A percentile compares a stretch with the other conserved stretches of the same genome.
phyloP scores from a whole-genome alignment of 2,113 vertebrate genomes.

The Isurus oxyrinchus region DNA sequence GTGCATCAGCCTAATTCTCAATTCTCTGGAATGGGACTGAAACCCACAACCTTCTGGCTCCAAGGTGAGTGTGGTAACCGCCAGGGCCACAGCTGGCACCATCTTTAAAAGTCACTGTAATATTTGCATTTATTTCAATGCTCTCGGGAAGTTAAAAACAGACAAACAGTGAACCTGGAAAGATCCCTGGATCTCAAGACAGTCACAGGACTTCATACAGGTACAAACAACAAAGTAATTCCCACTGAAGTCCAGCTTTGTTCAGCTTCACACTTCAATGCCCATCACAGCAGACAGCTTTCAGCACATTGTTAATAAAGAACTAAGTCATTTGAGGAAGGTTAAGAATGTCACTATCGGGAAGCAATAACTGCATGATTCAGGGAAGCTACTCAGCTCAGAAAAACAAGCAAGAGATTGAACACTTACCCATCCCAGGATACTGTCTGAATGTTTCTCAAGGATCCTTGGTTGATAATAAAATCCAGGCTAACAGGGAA shows the following conservation, averaged over 20 bases:
- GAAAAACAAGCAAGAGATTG: neutral
- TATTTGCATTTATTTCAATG: neutral
- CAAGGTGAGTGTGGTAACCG: no score
- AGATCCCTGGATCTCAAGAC: neutral
- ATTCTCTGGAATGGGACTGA: no score
- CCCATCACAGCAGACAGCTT: no score
- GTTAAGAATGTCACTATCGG: neutral
- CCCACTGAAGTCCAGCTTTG: neutral
- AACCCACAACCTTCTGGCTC: no score
- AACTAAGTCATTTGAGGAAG: neutral
- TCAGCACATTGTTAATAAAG: neutral
- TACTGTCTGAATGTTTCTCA: conserved; percentile 76
- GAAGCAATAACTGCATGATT: neutral
- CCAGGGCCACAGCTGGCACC: no score
- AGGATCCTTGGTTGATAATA: conserved; percentile 70
- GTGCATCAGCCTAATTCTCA: no score
- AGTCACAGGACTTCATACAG: neutral
- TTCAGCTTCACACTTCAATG: neutral
- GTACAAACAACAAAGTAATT: neutral
- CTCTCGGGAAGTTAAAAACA: neutral
- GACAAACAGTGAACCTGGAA: neutral
- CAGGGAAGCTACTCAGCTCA: neutral
- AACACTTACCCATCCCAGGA: conserved; percentile 77
- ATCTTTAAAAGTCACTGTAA: neutral
- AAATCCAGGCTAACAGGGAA: conserved; percentile 59